phyloP scores from a whole-genome alignment of 1,140 invertebrate genomes.

The Pseudachorutes palmiensis region DNA sequence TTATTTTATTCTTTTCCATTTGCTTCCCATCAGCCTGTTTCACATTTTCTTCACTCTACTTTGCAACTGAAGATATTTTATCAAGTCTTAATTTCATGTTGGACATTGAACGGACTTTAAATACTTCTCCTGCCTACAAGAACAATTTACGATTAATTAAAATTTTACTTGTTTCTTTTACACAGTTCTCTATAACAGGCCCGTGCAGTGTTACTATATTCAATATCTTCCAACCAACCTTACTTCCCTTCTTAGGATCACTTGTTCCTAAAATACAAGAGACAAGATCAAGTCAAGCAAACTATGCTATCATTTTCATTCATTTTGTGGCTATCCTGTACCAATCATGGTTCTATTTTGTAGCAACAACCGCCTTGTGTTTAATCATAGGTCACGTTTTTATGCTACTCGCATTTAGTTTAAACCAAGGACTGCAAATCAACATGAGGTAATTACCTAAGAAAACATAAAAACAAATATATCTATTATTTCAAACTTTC shows the following conservation, averaged over 20 bases:
- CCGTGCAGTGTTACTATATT: neutral
- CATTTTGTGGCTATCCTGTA: neutral
- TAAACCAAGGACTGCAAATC: neutral
- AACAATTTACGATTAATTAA: neutral
- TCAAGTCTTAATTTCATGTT: neutral
- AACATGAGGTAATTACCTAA: neutral
- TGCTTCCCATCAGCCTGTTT: neutral
- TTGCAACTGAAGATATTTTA: neutral
- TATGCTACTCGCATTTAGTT: neutral
- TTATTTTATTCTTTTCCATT: neutral
- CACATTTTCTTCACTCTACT: neutral
- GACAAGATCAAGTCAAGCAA: neutral
- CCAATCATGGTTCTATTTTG: neutral
- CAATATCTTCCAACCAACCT: neutral
- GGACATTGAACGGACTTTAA: neutral
- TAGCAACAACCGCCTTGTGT: neutral
- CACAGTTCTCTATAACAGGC: neutral
- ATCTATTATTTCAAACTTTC: neutral
- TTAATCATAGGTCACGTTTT: neutral
- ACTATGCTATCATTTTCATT: neutral
- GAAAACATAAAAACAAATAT: neutral
- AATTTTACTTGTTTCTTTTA: neutral
- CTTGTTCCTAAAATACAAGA: neutral
- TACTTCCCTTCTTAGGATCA: neutral
- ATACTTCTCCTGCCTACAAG: neutral